Percentiles rank a stretch among this genome's conserved stretches.
phyloP scores from a whole-genome alignment of 2,888 invertebrate genomes.

The Venustoraphidia nigricollis region DNA sequence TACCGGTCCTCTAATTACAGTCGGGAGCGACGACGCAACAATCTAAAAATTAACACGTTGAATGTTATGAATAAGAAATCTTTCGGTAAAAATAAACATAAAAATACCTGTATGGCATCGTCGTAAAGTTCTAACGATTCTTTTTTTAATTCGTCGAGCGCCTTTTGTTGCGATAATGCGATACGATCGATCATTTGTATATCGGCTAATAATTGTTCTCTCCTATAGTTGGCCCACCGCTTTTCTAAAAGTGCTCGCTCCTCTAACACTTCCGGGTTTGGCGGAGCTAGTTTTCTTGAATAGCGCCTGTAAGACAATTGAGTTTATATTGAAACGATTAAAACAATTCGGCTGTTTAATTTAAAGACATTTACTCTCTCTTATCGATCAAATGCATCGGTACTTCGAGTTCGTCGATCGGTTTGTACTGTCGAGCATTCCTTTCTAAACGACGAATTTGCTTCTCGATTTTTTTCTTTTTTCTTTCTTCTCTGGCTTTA shows the following conservation, averaged over 20 bases:
- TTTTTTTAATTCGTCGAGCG: slow-evolving; percentile 60
- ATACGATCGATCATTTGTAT: slow-evolving; percentile 53
- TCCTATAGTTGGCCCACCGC: slow-evolving; percentile 60
- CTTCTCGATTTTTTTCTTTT: slow-evolving; percentile 70
- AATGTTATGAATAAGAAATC: slow-evolving; percentile 1
- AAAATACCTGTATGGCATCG: slow-evolving; percentile 61
- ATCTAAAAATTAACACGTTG: slow-evolving; percentile 34
- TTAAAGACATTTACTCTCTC: slow-evolving; percentile 33
- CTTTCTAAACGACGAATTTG: slow-evolving; percentile 70
- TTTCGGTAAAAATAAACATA: not conserved
- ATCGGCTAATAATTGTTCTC: slow-evolving; percentile 44
- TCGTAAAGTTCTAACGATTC: slow-evolving; percentile 79
- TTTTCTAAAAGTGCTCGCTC: slow-evolving; percentile 49
- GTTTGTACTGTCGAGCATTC: slow-evolving; percentile 70
- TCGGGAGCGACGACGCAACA: slow-evolving; percentile 55
- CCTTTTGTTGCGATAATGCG: slow-evolving; percentile 53
- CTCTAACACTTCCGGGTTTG: slow-evolving; percentile 44
- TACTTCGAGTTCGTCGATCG: slow-evolving; percentile 74
- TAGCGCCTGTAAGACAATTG: slow-evolving; percentile 29
- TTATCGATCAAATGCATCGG: slow-evolving; percentile 49
- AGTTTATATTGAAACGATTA: slow-evolving; percentile 3
- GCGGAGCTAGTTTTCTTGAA: slow-evolving; percentile 29
- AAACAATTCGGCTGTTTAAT: not conserved
- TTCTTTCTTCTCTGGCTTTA: slow-evolving; percentile 67
- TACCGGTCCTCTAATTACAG: slow-evolving; percentile 54